Percentiles rank a stretch among this genome's conserved stretches.
Conservation (phyloP, 2,113 vertebrate genomes). For the Mesocricetus auratus region DNA sequence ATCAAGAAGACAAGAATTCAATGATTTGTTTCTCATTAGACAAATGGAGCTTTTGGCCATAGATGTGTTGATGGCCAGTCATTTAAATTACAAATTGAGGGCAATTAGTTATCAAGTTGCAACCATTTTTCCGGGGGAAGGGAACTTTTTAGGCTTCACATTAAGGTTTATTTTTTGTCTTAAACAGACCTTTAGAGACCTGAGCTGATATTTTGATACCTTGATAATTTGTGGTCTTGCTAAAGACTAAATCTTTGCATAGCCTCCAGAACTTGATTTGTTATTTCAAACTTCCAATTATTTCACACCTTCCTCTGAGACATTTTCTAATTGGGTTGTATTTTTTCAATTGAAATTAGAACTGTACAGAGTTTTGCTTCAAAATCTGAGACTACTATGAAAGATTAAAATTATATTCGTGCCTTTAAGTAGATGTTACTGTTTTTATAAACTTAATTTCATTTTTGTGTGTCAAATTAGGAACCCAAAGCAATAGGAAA, state of each 20-base stretch:
- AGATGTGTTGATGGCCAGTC: neutral
- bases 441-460: slow-evolving; percentile 56
- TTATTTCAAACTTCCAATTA: slow-evolving; percentile 78
- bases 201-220: slow-evolving; percentile 73
- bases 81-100: slow-evolving; percentile 36
- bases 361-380: slow-evolving; percentile 12
- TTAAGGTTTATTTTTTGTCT: slow-evolving; percentile 74
- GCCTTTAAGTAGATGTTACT: slow-evolving; percentile 58
- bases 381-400: slow-evolving; percentile 45
- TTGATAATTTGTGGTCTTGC: slow-evolving; percentile 73
- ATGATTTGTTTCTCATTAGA: slow-evolving; percentile 1
- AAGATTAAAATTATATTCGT: slow-evolving; percentile 49
- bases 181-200: slow-evolving; percentile 52
- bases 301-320: slow-evolving; percentile 75
- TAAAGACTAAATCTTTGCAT: slow-evolving; percentile 62
- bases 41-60: neutral
- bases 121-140: neutral
- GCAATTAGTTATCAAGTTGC: slow-evolving; percentile 62
- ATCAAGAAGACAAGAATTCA: neutral
- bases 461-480: slow-evolving; percentile 56
- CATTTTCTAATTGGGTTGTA: slow-evolving; percentile 70
- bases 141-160: neutral
- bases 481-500: slow-evolving; percentile 48
- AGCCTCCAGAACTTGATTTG: slow-evolving; percentile 63
- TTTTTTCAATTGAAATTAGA: slow-evolving; percentile 74